Conservation (phyloP, 2,797 vertebrate species). For the Cynopterus sphinx region DNA sequence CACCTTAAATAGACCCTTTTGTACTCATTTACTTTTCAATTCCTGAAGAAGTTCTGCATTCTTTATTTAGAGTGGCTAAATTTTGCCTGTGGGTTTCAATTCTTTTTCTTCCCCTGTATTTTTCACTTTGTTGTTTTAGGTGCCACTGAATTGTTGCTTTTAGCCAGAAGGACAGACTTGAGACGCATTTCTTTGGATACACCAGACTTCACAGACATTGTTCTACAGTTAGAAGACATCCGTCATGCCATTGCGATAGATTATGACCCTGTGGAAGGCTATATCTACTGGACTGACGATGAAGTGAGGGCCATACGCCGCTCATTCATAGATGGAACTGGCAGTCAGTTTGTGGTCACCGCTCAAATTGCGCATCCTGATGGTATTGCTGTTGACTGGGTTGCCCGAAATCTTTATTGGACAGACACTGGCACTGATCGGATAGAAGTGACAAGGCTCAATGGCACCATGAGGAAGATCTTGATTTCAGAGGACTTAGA, state of each 20-base stretch:
- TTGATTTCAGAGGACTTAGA: slow-evolving; percentile 96
- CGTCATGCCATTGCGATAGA: slow-evolving; percentile 98
- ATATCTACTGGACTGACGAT: slow-evolving; percentile 97
- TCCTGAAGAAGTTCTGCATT: background rate
- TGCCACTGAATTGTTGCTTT: slow-evolving; percentile 92
- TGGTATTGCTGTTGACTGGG: slow-evolving; percentile 97
- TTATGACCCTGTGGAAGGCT: slow-evolving; percentile 95
- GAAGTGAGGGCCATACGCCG: slow-evolving; percentile 96
- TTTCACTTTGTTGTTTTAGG: slow-evolving; percentile 83
- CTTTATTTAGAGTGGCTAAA: slow-evolving; percentile 18
- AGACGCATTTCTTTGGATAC: slow-evolving; percentile 96
- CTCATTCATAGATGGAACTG: slow-evolving; percentile 91
- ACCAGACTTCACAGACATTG: slow-evolving; percentile 96
- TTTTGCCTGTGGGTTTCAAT: slow-evolving; percentile 32
- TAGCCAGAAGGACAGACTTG: slow-evolving; percentile 95
- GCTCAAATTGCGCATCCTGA: slow-evolving; percentile 96
- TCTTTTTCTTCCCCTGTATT: background rate
- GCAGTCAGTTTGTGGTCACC: slow-evolving; percentile 93
- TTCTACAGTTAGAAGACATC: slow-evolving; percentile 95
- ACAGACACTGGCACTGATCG: slow-evolving; percentile 98
- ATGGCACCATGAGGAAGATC: slow-evolving; percentile 98
- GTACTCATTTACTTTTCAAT: background rate
- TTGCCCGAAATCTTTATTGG: slow-evolving; percentile 98
- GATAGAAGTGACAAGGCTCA: slow-evolving; percentile 96
- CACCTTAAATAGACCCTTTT: background rate